phyloP scores from a whole-genome alignment of 2,797 vertebrate species.

The Dendrocincla fuliginosa region DNA sequence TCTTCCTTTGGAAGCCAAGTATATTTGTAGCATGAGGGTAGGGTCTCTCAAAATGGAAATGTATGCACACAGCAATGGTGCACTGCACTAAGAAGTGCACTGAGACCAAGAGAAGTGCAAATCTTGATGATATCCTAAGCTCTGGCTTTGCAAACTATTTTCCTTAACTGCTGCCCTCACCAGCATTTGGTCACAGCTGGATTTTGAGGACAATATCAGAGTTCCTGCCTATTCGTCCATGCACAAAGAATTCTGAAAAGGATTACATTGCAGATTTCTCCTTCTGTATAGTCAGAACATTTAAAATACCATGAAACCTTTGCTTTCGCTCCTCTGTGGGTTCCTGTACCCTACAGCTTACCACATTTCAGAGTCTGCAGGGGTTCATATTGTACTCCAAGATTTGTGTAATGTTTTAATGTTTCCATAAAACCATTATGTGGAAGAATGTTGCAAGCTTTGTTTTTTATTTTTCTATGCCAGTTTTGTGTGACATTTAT shows the following conservation, averaged over 20 bases:
- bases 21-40: background rate
- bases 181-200: background rate
- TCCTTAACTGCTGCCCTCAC: background rate
- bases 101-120: background rate
- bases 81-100: background rate
- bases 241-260: constrained; percentile 46
- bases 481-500: constrained; percentile 68
- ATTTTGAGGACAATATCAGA: background rate
- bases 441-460: constrained; percentile 2
- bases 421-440: constrained; percentile 56
- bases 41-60: background rate
- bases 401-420: background rate
- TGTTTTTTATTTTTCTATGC: constrained; percentile 54
- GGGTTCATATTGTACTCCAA: constrained; percentile 65
- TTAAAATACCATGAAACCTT: constrained; percentile 76
- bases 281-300: constrained; percentile 73
- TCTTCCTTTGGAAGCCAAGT: background rate
- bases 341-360: constrained; percentile 67
- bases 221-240: background rate
- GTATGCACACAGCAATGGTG: fast-evolving
- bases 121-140: background rate
- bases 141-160: background rate
- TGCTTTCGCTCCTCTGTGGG: constrained; percentile 67
- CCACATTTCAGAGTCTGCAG: constrained; percentile 71
- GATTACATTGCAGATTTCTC: constrained; percentile 62